A percentile compares a stretch with the other conserved stretches of the same genome.
Evolutionary conservation across 2,113 vertebrate species (phyloP).

Genomic region (Chaenocephalus aceratus): DNA sequence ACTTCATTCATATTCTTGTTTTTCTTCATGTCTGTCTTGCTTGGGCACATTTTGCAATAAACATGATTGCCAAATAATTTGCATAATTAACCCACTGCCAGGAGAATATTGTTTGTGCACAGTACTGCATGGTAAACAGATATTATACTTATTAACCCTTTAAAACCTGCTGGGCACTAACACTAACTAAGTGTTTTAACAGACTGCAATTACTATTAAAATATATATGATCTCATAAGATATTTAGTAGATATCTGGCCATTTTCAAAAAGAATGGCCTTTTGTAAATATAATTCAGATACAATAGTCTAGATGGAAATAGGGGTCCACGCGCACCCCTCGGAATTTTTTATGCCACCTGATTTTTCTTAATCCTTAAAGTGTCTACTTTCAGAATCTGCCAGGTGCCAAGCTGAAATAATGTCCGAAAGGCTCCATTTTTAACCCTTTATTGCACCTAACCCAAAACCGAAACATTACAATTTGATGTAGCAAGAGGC

Average conservation of each 20-base stretch:
- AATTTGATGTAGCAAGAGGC: no score
- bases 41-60: constrained; percentile 8
- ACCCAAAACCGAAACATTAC: no score
- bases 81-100: constrained; percentile 19
- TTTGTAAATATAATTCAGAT: no score
- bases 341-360: no score
- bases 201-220: background rate
- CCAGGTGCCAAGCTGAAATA: no score
- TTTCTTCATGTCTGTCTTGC: constrained; percentile 16
- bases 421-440: no score
- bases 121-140: background rate
- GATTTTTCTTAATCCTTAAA: no score
- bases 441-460: no score
- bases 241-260: background rate
- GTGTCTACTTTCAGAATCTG: no score
- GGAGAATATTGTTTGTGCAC: constrained; percentile 7
- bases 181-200: background rate
- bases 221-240: background rate
- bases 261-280: background rate
- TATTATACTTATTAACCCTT: background rate
- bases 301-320: no score
- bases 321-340: no score
- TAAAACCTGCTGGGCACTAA: background rate
- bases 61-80: constrained; percentile 18
- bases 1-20: background rate